phyloP scores from a whole-genome alignment of 2,888 invertebrate species.

The Adineta ricciae region DNA sequence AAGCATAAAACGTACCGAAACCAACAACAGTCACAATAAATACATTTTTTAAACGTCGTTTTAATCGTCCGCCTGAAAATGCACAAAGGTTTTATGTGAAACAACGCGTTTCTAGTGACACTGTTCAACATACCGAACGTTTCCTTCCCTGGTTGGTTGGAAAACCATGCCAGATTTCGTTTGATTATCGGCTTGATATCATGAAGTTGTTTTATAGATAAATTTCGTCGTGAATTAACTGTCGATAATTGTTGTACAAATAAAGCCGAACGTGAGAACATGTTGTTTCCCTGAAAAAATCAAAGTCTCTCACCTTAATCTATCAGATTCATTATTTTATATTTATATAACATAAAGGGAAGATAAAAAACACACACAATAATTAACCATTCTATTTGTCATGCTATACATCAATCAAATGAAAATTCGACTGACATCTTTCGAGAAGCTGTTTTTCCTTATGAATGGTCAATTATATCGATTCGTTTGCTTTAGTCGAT shows the following conservation, averaged over 20 bases:
- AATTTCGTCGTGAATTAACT: neutral
- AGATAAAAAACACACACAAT: neutral
- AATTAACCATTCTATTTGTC: neutral
- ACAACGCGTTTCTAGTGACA: no score
- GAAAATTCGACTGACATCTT: neutral
- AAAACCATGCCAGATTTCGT: neutral
- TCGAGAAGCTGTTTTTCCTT: neutral
- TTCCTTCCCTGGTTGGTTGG: neutral
- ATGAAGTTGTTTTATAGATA: neutral
- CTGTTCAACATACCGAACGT: neutral
- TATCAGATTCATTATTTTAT: no score
- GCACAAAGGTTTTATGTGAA: no score
- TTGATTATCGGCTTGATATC: neutral
- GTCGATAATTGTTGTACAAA: neutral
- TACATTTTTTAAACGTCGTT: neutral
- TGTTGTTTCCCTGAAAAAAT: neutral
- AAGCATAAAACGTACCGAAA: neutral
- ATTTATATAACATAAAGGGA: no score
- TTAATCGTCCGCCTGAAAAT: neutral
- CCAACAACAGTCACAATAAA: neutral
- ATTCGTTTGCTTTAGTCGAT: neutral
- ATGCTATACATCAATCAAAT: neutral
- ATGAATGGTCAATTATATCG: neutral
- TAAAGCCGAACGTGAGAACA: neutral
- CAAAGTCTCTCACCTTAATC: no score